Evolutionary conservation across 2,797 vertebrate species (phyloP), one percentile per base, ranked within the genome.

Genomic region (Antrozous pallidus): DNA sequence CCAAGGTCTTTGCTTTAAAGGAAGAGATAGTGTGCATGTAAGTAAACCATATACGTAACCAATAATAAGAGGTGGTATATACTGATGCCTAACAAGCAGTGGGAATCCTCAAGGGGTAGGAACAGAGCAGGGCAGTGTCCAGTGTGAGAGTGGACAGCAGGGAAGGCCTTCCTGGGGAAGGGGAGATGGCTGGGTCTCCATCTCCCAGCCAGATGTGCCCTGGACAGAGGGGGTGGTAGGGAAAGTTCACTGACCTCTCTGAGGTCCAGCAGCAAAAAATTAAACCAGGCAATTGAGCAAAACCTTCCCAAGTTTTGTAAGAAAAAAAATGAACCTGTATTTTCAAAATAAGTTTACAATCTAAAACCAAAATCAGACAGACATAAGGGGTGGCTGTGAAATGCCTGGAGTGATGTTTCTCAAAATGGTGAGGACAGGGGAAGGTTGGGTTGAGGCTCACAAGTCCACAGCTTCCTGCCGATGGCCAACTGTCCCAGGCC

Each of bases 1-100:
- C 22, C 22, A 5, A 16, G 13, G 7, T 40, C 26, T 73, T 74
- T 51, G 13, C 36, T n/a, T 18, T 14, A 22, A n/a, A 45, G 22
- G 40, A 13, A 38, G 42, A 38, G 17, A 11, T 0, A 6, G 2
- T 3, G 20, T 2, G 10, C 13, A 3, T 17, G 4, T 33, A 45
- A 71, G 11, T 71, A 16, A n/a, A 45, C 18, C 40, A 63, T 14
- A 8, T n/a, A 40, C 31, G 28, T 6, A n/a, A 54, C 45, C 13
- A 8, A 20, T 4, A 83, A 31, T 31, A 38, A 33, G 24, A 16
- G 24, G 33, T 26, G 6, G 9, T 51, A 20, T 38, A 18, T n/a
- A 18, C 4, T 26, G 33, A 69, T 20, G 33, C 45, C 61, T 51
- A 22, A 8, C 6, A 4, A 51, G 33, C 45, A 20, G n/a, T 26